Percentiles rank a stretch among this genome's conserved stretches.
These are phyloP conservation scores for Chrysopilus asiliformis DNA, from an alignment of 2,888 invertebrate species.

Conservation along the genomic window DNA sequence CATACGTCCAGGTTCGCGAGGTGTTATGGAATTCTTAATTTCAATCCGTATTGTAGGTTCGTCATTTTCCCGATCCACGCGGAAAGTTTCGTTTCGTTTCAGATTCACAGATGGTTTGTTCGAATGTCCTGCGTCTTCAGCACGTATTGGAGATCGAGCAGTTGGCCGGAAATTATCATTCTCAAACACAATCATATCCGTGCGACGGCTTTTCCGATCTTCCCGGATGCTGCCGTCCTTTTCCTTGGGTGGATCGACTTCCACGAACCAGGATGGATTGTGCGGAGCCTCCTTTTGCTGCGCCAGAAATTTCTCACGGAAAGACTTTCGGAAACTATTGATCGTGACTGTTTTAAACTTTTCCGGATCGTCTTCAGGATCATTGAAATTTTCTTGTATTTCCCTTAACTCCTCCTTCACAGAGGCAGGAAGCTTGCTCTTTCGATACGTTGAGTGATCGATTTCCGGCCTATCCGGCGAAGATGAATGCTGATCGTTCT, in stretches of 20 bases:
- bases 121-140: constrained; percentile 12
- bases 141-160: constrained; percentile 29
- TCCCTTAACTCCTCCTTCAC: constrained; percentile 26
- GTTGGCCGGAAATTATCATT: constrained; percentile 32
- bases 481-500: not conserved
- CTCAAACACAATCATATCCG: constrained; percentile 26
- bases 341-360: constrained; percentile 33
- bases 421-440: constrained; percentile 25
- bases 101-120: constrained; percentile 9
- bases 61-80: constrained; percentile 15
- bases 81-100: constrained; percentile 16
- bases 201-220: constrained; percentile 21
- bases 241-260: constrained; percentile 23
- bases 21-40: constrained; percentile 32
- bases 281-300: constrained; percentile 28
- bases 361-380: constrained; percentile 14
- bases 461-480: constrained; percentile 7
- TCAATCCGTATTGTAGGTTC: constrained; percentile 30
- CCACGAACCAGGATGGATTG: constrained; percentile 35
- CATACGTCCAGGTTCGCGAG: constrained; percentile 29
- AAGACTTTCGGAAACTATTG: constrained; percentile 32
- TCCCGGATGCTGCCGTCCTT: constrained; percentile 1
- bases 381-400: constrained; percentile 16
- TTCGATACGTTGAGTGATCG: constrained; percentile 30
- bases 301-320: constrained; percentile 28